Base-by-base conservation (phyloP, 2,113 vertebrate genomes). In the Brachirus orientalis region DNA sequence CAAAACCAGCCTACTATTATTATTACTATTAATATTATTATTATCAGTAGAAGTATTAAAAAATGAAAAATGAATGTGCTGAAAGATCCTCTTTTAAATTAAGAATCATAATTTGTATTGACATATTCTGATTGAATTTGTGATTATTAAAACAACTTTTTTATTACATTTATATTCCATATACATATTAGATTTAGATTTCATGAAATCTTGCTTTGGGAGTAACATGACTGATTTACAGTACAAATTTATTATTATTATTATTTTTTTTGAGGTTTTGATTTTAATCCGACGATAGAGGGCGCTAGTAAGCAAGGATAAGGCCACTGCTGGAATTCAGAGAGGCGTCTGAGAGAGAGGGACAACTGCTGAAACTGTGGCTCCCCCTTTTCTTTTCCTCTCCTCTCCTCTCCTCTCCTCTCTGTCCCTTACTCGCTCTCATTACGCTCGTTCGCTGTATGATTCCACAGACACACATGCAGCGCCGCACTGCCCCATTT, bases 261-360 rank as follows among this genome's bases (percentile, higher is more conserved):
- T n/a, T n/a, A n/a, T n/a, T n/a, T n/a, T n/a, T n/a, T 1, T 28
- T 12, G 6, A 7, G 2, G 63, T 60, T 12, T 57, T 72, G 38
- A 7, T 18, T 77, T 38, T 18, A 56, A 75, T 51, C 4, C 0
- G 82, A 67, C 93, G 69, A 94, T 77, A 93, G 93, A 93, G 91
- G 92, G 92, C 92, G 91, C 86, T 82, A 69, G 83, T 76, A 55
- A 88, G 91, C 75, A 89, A 88, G 82, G 88, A 88, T 89, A 75
- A 41, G 80, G 28, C 62, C 82, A 85, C 83, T 86, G 86, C 53
- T 88, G 87, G 84, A 84, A 89, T 90, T 81, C 73, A 85, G 71
- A 67, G 70, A 66, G 58, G 51, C 47, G 81, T 48, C 58, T 77
- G 81, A 77, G 83, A 36, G 63, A 80, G 71, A 72, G 83, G 75